Percentiles rank a stretch among this genome's conserved stretches.
phyloP scores from a whole-genome alignment of 2,888 invertebrate species.

The Tachystola acroxantha region DNA sequence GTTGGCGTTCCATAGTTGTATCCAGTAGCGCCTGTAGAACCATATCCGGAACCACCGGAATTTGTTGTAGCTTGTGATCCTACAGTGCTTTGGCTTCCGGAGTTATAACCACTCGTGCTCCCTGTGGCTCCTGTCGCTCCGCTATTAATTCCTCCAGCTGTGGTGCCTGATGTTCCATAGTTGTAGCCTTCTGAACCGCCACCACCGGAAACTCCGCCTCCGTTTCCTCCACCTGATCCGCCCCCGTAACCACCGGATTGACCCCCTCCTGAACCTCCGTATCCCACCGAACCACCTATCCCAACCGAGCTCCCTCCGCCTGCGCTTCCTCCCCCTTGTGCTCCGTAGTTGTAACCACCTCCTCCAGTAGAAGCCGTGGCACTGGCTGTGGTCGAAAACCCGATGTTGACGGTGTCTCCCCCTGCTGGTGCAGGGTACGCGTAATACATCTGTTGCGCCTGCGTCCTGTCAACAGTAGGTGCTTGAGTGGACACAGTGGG shows the following conservation, averaged over 20 bases:
- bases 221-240: slow-evolving; percentile 6
- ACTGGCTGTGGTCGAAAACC: slow-evolving; percentile 26
- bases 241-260: background rate
- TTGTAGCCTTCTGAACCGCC: slow-evolving; percentile 25
- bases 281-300: slow-evolving; percentile 4
- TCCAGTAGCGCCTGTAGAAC: slow-evolving; percentile 13
- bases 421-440: slow-evolving; percentile 53
- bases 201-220: slow-evolving; percentile 1
- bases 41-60: slow-evolving; percentile 10
- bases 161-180: slow-evolving; percentile 24
- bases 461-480: slow-evolving; percentile 55
- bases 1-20: slow-evolving; percentile 24
- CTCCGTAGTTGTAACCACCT: slow-evolving; percentile 20
- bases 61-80: slow-evolving; percentile 7
- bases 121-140: background rate
- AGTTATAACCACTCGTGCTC: background rate
- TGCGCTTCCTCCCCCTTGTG: background rate
- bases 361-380: slow-evolving; percentile 17
- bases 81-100: slow-evolving; percentile 8
- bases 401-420: slow-evolving; percentile 34
- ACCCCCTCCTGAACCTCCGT: slow-evolving; percentile 5
- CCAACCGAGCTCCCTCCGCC: slow-evolving; percentile 3
- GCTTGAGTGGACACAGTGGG: slow-evolving; percentile 47
- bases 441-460: slow-evolving; percentile 64
- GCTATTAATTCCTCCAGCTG: background rate